Evolutionary conservation across 2,113 vertebrate genomes (phyloP).

Genomic region (Alaudala cheleensis): DNA sequence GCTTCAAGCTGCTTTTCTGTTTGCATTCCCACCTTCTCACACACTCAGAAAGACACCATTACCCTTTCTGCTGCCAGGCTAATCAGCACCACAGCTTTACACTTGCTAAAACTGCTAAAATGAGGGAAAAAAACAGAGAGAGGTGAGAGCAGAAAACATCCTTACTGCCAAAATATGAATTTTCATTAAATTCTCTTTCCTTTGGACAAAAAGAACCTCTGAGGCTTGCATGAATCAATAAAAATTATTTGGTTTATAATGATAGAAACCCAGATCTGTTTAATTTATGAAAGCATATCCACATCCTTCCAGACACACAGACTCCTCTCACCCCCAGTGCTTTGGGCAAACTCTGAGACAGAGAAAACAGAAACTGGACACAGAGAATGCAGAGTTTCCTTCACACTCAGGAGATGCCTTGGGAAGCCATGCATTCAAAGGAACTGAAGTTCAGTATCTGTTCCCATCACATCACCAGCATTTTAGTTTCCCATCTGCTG

Average conservation of each 20-base stretch:
- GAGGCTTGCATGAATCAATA: not conserved
- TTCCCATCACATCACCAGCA: accelerated
- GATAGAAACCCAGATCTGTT: not conserved
- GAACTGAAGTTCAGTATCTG: not conserved
- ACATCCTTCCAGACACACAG: not conserved
- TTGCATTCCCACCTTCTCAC: constrained; percentile 5
- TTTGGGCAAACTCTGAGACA: not conserved
- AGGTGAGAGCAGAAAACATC: not conserved
- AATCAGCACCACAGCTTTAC: not conserved
- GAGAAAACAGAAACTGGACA: not conserved
- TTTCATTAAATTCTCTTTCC: not conserved
- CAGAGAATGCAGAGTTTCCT: not conserved
- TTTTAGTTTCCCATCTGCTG: not conserved
- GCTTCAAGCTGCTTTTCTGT: constrained; percentile 1
- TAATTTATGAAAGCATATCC: not conserved
- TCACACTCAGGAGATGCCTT: not conserved
- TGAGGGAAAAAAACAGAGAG: not conserved
- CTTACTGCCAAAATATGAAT: not conserved
- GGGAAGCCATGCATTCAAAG: not conserved
- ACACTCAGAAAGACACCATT: not conserved
- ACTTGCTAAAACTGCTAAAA: not conserved
- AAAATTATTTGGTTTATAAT: not conserved
- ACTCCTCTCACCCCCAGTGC: not conserved
- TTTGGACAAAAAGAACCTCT: not conserved
- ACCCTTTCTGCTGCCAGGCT: not conserved